phyloP scores from a whole-genome alignment of 2,113 vertebrate species.

The Reinhardtius hippoglossoides region DNA sequence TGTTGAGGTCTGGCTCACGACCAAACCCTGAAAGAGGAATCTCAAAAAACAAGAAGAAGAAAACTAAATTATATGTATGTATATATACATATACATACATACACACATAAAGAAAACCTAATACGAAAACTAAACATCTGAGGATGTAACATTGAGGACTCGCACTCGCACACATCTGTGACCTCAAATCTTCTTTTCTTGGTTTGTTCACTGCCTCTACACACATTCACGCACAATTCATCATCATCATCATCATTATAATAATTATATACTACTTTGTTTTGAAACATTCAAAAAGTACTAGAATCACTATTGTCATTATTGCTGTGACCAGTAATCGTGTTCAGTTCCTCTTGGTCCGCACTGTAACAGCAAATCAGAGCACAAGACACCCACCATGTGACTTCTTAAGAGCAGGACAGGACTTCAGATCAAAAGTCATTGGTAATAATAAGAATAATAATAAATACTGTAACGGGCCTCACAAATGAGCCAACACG shows the following conservation, averaged over 20 bases:
- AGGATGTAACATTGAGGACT: slow-evolving; percentile 50
- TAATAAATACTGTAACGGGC: slow-evolving; percentile 80
- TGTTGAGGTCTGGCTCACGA: slow-evolving; percentile 47
- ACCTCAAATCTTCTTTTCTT: slow-evolving; percentile 35
- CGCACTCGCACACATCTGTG: slow-evolving; percentile 26
- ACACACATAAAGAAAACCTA: slow-evolving; percentile 17
- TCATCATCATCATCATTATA: slow-evolving; percentile 39
- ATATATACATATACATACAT: not conserved
- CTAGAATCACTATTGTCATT: slow-evolving; percentile 67
- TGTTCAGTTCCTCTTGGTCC: slow-evolving; percentile 65
- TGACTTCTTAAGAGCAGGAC: slow-evolving; percentile 56
- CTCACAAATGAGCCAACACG: slow-evolving; percentile 16
- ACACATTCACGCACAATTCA: slow-evolving; percentile 38
- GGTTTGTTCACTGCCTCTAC: slow-evolving; percentile 19
- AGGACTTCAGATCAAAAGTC: slow-evolving; percentile 51
- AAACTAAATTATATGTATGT: too few relatives aligned
- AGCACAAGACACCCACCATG: slow-evolving; percentile 49
- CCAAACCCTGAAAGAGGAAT: slow-evolving; percentile 14
- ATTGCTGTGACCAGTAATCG: slow-evolving; percentile 67
- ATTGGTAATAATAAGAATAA: slow-evolving; percentile 24
- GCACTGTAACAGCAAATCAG: slow-evolving; percentile 57
- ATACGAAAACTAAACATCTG: not conserved
- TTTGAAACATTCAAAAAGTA: slow-evolving; percentile 70
- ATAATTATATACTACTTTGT: slow-evolving; percentile 64
- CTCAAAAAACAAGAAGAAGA: not conserved